Conservation (phyloP, 2,797 vertebrate species). For the Nyctibius grandis region DNA sequence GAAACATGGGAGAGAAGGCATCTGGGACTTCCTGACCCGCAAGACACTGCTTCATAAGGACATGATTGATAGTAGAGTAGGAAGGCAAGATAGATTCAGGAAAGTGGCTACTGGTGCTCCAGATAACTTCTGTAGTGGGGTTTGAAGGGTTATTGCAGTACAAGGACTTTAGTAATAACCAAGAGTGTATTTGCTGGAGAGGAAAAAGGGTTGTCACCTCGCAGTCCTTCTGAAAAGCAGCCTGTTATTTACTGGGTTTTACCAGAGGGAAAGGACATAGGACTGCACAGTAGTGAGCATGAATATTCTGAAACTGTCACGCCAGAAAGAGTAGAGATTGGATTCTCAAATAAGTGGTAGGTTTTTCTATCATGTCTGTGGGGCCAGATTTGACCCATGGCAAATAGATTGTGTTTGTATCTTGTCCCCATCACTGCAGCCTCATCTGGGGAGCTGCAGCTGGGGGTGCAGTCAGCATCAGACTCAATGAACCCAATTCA, state of each 20-base stretch:
- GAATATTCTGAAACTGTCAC: neutral
- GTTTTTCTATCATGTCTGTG: neutral
- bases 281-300: fast-evolving
- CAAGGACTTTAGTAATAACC: neutral
- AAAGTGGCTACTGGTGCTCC: neutral
- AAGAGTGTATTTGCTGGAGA: neutral
- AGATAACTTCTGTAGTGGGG: neutral
- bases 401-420: fast-evolving
- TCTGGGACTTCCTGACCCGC: neutral
- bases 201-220: neutral
- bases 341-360: neutral
- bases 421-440: neutral
- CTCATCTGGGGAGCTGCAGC: neutral
- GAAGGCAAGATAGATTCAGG: neutral
- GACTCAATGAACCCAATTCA: neutral
- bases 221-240: neutral
- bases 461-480: fast-evolving
- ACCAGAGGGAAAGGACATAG: neutral
- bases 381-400: neutral
- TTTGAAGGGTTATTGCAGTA: neutral
- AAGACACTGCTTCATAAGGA: neutral
- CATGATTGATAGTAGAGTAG: neutral
- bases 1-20: neutral
- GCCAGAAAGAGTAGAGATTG: neutral
- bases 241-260: neutral